Percentiles rank a stretch among this genome's conserved stretches.
These are phyloP conservation scores for Chlorospingus flavigularis DNA, from an alignment of 2,797 vertebrate genomes.

Conservation along the genomic window DNA sequence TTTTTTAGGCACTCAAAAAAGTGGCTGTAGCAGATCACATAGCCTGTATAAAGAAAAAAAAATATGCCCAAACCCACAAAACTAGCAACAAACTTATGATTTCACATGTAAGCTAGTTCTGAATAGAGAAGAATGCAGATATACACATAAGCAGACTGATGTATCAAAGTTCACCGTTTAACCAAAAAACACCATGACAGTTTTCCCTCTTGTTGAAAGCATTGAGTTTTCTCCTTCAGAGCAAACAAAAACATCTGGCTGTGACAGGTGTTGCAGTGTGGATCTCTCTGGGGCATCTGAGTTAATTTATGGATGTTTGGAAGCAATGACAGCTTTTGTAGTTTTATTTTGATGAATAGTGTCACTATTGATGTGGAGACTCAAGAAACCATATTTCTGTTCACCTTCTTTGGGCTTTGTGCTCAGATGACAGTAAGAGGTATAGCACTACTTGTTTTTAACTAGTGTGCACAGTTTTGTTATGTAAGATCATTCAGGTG, in stretches of 20 bases:
- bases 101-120: background rate
- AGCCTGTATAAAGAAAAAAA: background rate
- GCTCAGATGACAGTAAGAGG: background rate
- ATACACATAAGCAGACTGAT: background rate
- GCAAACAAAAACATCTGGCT: background rate
- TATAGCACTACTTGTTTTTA: background rate
- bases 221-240: background rate
- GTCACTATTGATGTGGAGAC: background rate
- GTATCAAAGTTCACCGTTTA: background rate
- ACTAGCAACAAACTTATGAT: background rate
- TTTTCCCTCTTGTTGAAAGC: background rate
- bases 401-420: background rate
- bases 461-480: background rate
- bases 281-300: background rate
- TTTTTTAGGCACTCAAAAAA: background rate
- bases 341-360: background rate
- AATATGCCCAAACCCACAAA: background rate
- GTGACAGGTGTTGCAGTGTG: background rate
- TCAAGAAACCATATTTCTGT: background rate
- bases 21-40: background rate
- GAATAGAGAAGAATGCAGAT: background rate
- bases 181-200: background rate
- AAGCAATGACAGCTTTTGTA: background rate
- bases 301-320: background rate
- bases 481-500: rapidly evolving